Conservation (phyloP, 2,888 invertebrate species). For the Trissolcus japonicus region DNA sequence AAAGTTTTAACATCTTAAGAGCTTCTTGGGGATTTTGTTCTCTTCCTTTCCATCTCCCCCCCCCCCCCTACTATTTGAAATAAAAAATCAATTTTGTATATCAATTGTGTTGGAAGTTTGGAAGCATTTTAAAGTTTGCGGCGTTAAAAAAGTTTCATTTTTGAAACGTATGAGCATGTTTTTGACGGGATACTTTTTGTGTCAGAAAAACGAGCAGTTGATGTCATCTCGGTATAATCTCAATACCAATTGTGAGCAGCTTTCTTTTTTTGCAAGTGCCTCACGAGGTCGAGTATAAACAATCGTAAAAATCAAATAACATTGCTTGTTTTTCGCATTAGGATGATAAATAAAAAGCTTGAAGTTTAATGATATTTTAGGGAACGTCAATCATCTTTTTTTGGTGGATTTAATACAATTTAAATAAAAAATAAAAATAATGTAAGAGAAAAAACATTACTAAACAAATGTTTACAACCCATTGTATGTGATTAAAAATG, state of each 20-base stretch:
- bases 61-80: too few species aligned
- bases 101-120: not conserved
- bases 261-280: not conserved
- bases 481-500: too few species aligned
- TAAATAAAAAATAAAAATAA: too few species aligned
- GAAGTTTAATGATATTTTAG: too few species aligned
- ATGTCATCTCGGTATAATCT: not conserved
- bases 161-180: not conserved
- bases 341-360: not conserved
- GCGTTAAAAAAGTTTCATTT: not conserved
- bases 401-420: too few species aligned
- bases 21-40: too few species aligned
- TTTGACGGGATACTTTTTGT: not conserved
- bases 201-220: not conserved
- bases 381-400: too few species aligned
- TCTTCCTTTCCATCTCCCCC: too few species aligned
- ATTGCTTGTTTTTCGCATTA: not conserved
- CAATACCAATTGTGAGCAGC: not conserved
- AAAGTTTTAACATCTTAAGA: constrained; percentile 1
- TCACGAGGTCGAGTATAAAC: not conserved
- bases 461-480: too few species aligned
- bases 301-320: not conserved
- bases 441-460: too few species aligned
- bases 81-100: not conserved
- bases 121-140: not conserved